Evolutionary conservation across 1,140 invertebrate species (phyloP), one percentile per base, ranked within the genome.

Genomic region (Aleiodes sp.): DNA sequence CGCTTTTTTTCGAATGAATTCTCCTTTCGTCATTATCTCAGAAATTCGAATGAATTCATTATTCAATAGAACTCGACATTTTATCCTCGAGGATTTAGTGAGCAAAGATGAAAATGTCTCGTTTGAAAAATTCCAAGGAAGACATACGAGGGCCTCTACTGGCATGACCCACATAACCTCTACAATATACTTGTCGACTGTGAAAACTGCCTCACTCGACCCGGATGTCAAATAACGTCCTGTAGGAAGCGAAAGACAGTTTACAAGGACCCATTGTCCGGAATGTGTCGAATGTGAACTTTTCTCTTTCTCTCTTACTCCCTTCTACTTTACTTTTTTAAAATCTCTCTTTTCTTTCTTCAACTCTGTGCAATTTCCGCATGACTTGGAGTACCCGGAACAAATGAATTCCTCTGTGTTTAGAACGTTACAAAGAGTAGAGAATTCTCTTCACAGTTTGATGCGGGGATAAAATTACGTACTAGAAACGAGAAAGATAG

Each of bases 161-260:
- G n/a, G 33, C 57, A 52, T 52, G n/a, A 21, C 52, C 24, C 56
- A 60, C 52, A 41, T 67, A 35, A 60, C 56, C 29, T 41, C 61
- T 16, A 28, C 52, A 12, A 29, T 37, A 39, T 60, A 67, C 52
- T 56, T 43, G 35, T 19, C 19, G 24, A 52, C 28, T 14, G 21
- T 12, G 19, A 4, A 10, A 12, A 19, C 41, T 16, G 39, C 16
- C 57, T 33, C 28, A 66, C 52, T 67, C 33, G 52, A 41, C 24
- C 35, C 56, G 56, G 33, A 67, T 67, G 56, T 67, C 56, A 41
- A 67, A 67, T 67, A 67, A 60, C 43, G 19, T 60, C 33, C 33
- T 62, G 60, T 21, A 62, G 33, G 60, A 39, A 62, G 29, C 33
- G 29, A 24, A 39, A 24, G 60, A 62, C 60, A 62, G 60, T 62